These are phyloP conservation scores for Torymus aiolomorphi DNA, from an alignment of 2,888 invertebrate species.

Conservation along the genomic window DNA sequence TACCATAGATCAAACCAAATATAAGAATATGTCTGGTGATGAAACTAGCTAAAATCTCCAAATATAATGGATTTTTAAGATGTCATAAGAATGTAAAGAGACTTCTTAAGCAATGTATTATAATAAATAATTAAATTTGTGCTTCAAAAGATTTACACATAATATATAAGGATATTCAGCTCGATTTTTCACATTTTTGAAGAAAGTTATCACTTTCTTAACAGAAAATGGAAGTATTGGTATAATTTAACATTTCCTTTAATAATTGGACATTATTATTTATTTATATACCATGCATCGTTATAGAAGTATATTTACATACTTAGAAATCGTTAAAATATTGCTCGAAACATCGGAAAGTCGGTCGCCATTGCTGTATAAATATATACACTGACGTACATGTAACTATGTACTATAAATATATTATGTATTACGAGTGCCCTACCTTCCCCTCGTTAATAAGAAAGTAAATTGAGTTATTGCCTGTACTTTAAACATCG, in stretches of 20 bases:
- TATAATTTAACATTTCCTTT: too few species aligned
- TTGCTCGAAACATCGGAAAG: constrained; percentile 12
- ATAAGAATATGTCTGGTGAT: not conserved
- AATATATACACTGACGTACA: constrained; percentile 36
- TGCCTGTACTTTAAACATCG: constrained; percentile 63
- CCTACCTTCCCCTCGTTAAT: constrained; percentile 63
- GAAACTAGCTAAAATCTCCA: not conserved
- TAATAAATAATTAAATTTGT: not conserved
- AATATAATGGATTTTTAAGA: not conserved
- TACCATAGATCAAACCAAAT: not conserved
- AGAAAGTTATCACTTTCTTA: too few species aligned
- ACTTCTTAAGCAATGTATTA: not conserved
- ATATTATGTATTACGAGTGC: constrained; percentile 62
- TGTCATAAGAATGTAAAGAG: not conserved
- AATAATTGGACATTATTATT: not conserved
- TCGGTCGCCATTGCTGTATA: constrained; percentile 34
- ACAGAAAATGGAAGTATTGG: too few species aligned
- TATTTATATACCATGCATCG: not conserved
- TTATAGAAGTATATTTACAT: not conserved
- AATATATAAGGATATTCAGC: not conserved
- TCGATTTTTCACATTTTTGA: not conserved
- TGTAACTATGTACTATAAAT: constrained; percentile 49
- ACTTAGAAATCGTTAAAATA: not conserved
- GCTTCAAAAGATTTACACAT: too few species aligned
- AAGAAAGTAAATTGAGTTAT: constrained; percentile 65